Conservation (phyloP, 1,140 invertebrate genomes). For the Scylla paramamosain region DNA sequence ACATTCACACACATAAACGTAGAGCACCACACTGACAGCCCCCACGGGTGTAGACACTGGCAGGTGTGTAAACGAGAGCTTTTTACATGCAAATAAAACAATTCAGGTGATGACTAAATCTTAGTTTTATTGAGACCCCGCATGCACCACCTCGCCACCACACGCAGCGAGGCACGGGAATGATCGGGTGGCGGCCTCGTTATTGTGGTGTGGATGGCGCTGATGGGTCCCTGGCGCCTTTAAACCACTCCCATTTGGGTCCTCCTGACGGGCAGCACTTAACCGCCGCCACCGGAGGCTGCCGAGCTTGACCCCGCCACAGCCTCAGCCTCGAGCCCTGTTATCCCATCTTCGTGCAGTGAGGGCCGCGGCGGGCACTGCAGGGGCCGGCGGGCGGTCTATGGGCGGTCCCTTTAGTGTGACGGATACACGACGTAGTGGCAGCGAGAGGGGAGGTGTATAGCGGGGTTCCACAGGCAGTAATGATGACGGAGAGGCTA, state of each 20-base stretch:
- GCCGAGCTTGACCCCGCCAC: not conserved
- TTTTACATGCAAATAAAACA: no score
- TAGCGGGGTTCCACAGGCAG: not conserved
- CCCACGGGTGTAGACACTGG: no score
- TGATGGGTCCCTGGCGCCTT: not conserved
- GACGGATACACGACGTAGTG: not conserved
- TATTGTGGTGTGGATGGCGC: not conserved
- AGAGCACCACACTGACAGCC: no score
- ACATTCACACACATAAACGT: no score
- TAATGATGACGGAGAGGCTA: conserved; percentile 42
- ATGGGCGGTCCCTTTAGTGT: not conserved
- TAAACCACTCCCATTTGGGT: not conserved
- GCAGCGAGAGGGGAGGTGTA: not conserved
- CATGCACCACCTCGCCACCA: no score
- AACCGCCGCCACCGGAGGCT: not conserved
- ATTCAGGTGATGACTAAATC: not conserved
- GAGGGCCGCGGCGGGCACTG: not conserved
- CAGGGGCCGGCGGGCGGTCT: not conserved
- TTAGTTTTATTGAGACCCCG: not conserved
- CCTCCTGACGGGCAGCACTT: not conserved
- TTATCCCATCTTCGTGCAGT: not conserved
- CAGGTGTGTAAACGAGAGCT: no score
- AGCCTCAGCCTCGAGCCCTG: not conserved
- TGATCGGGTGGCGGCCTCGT: not conserved
- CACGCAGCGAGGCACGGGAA: not conserved